Base-by-base conservation (phyloP, 1,140 invertebrate genomes). In the Zaprionus taronus region DNA sequence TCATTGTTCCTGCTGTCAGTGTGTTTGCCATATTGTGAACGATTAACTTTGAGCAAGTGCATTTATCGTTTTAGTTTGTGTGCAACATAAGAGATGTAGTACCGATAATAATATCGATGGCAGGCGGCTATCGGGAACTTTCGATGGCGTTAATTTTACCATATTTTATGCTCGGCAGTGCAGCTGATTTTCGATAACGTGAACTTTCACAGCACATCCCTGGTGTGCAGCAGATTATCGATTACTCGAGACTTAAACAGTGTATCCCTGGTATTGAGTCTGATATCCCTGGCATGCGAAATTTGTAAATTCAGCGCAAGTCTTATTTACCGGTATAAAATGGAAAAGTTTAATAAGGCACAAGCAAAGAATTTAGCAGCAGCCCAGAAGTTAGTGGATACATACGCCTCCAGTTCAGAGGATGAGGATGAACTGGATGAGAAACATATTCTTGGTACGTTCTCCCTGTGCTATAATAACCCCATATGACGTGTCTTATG, bases 291-390 rank as follows among this genome's bases (percentile, higher is more conserved):
- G 26, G 34, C n/a, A 22, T 22, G 15, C 49, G n/a, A 51, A 20
- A 15, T 68, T 17, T 14, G 55, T 56, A 28, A 60, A n/a, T 60
- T 41, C 28, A 60, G 28, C 20, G 38, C 12, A 47, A 58, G 31
- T n/a, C 60, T 67, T 24, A 51, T 14, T 51, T 72, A 66, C 73
- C 78, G 77, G 73, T 56, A 24, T 56, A 75, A 72, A 72, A 87
- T 89, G 83, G 81, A 87, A 62, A 89, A 89, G 36, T 84, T 89
- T 12, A 83, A 65, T 11, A 72, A 84, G 60, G 95, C 93, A 9
- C 94, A 95, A 80, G 93, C 93, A 2, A 94, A 95, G 87, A 94
- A 95, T 78, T 94, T 95, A 73, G 94, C 94, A 53, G 93, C 95
- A 2, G 95, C 95, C n/a, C 83, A 87, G 36, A 93, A 95, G 80